A percentile compares a stretch with the other conserved stretches of the same genome.
These are phyloP conservation scores for Phymastichus coffea DNA, from an alignment of 1,140 invertebrate genomes.

Conservation along the genomic window DNA sequence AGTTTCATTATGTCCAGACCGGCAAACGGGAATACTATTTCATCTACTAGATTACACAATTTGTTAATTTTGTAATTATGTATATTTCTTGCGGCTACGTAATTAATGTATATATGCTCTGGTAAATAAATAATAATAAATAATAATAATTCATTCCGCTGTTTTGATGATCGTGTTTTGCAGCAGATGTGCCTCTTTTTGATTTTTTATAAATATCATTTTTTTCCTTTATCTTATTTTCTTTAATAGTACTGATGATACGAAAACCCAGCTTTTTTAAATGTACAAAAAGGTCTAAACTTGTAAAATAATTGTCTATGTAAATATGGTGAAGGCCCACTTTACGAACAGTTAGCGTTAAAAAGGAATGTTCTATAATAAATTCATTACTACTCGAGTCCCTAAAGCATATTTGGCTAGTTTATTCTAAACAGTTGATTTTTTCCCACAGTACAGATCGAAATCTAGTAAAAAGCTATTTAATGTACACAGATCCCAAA, in stretches of 20 bases:
- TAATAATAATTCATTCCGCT: slow-evolving; percentile 18
- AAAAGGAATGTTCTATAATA: slow-evolving; percentile 13
- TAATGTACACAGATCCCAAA: slow-evolving; percentile 24
- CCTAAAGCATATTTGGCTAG: slow-evolving; percentile 24
- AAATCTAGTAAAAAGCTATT: slow-evolving; percentile 28
- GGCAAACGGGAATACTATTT: no score
- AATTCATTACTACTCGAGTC: slow-evolving; percentile 25
- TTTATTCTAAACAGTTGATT: slow-evolving; percentile 4
- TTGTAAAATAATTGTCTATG: slow-evolving; percentile 30
- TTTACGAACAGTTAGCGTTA: no score
- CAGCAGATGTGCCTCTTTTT: background rate
- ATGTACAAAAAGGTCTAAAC: slow-evolving; percentile 24
- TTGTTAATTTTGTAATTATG: no score
- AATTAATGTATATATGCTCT: no score
- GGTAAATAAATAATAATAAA: no score
- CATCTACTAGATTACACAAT: no score
- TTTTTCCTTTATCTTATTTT: slow-evolving; percentile 4
- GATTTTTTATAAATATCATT: background rate
- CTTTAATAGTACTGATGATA: background rate
- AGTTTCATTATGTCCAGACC: no score
- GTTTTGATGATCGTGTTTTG: slow-evolving; percentile 17
- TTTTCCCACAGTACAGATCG: slow-evolving; percentile 30
- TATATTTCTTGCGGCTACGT: no score
- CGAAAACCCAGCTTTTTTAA: no score
- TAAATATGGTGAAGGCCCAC: no score